Base-by-base conservation (phyloP, 2,888 invertebrate species). In the Tachina grossa region DNA sequence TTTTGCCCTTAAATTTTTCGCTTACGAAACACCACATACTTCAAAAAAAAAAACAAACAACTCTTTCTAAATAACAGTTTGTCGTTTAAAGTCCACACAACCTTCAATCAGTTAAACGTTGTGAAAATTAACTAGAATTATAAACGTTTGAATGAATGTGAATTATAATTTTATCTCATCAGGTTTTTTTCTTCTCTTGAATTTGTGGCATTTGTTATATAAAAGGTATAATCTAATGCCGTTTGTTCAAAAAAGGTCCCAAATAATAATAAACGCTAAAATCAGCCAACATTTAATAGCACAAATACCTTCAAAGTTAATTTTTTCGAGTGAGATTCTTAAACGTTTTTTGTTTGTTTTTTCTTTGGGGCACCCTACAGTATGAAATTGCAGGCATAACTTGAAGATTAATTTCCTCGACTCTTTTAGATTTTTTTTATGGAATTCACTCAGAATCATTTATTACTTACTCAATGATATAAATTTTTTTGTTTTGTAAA, bases 101-200 rank as follows among this genome's bases (percentile, higher is more conserved):
- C 91, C 91, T 72, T 84, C 89, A 91, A 91, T 91, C 91, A 91
- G 90, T 88, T 91, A 91, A 91, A 91, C 91, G 91, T 87, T 91
- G 87, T 88, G 85, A 88, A 87, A 90, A 90, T 90, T 90, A 90
- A 89, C 89, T 87, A 89, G 90, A 91, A 91, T 89, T 89, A 89
- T 88, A 76, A 86, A 74, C 86, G 81, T 83, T 85, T 87, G 74
- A 85, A 74, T 85, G 77, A 78, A 84, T 65, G 77, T 75, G 83
- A 78, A 83, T 45, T 43, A 77, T 47, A 72, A 49, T 19, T 71
- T 61, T 69, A 39, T 49, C 55, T 63, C n/a, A 39, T 22, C n/a
- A 4, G 22, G 13, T 31, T 43, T 3, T 57, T 39, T 59, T 57
- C 74, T 19, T 63, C 13, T 79, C 41, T 53, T 72, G 47, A 22